Base-by-base conservation (phyloP, 2,888 invertebrate genomes). In the Ellobium chinense region DNA sequence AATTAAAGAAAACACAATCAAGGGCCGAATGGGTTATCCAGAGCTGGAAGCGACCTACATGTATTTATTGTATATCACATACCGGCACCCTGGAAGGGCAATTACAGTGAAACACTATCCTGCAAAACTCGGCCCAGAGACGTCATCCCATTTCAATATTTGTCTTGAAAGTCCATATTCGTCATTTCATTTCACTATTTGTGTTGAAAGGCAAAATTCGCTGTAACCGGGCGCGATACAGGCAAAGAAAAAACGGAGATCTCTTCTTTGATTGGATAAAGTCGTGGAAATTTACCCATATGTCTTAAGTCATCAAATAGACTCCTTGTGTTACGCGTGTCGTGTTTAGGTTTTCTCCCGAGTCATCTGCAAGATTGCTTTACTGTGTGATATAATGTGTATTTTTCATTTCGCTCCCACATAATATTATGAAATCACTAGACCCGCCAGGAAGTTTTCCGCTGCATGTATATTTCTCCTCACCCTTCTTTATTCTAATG, bases 181-280 rank as follows among this genome's bases (percentile, higher is more conserved):
- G 58, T 58, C 58, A 24, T 58, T n/a, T n/a, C 58, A 58, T 58
- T 58, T 58, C 58, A 58, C 18, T 58, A 58, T 58, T 58, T 58
- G 58, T 58, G n/a, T 24, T 24, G 58, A 58, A 9, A 58, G 24
- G 58, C 18, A 18, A n/a, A 58, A 58, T 14, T n/a, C n/a, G 58
- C n/a, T n/a, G n/a, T n/a, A 5, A n/a, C n/a, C 5, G 58, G 12
- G 58, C 58, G 58, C n/a, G n/a, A n/a, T n/a, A 24, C n/a, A n/a
- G 58, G n/a, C 7, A 58, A n/a, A 9, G 58, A 18, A 58, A 58
- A 9, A 18, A 58, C n/a, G 4, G 14, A 5, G 24, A n/a, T 18
- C 5, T 9, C n/a, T 58, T 9, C 21, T 58, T 18, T n/a, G 58
- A 58, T 58, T 58, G 58, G 58, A 18, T 58, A n/a, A 9, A 4